Conservation (phyloP, 1,140 invertebrate species). For the Chironomus tepperi region DNA sequence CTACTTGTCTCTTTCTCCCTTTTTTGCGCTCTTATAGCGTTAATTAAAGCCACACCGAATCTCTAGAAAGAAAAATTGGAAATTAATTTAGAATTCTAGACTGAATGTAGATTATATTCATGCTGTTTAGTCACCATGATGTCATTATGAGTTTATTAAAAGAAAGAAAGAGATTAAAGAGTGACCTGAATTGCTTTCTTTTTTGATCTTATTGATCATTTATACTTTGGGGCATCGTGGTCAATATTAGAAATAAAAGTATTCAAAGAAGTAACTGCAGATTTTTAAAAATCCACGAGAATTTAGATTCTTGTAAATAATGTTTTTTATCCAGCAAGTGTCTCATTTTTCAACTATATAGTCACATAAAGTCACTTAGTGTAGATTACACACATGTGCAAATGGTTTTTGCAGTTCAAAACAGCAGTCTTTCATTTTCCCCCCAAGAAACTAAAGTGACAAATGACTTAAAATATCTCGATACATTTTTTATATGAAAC, state of each 20-base stretch:
- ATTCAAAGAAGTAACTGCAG: neutral
- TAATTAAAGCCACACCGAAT: neutral
- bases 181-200: neutral
- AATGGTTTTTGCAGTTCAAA: too few relatives aligned
- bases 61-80: neutral
- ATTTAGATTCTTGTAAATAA: too few relatives aligned
- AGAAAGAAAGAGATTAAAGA: neutral
- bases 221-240: too few relatives aligned
- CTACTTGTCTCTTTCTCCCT: neutral
- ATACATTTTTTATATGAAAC: neutral
- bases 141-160: too few relatives aligned
- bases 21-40: neutral
- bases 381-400: neutral
- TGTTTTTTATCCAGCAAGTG: too few relatives aligned
- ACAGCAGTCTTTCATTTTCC: too few relatives aligned
- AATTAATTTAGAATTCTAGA: neutral
- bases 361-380: neutral
- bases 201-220: neutral
- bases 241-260: neutral
- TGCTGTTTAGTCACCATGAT: neutral
- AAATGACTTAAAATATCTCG: neutral
- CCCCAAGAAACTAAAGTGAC: neutral
- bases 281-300: neutral
- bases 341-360: neutral
- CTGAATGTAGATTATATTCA: neutral